Base-by-base conservation (phyloP, 53 echinoderm and acorn worm species). In the Apostichopus leukothele region DNA sequence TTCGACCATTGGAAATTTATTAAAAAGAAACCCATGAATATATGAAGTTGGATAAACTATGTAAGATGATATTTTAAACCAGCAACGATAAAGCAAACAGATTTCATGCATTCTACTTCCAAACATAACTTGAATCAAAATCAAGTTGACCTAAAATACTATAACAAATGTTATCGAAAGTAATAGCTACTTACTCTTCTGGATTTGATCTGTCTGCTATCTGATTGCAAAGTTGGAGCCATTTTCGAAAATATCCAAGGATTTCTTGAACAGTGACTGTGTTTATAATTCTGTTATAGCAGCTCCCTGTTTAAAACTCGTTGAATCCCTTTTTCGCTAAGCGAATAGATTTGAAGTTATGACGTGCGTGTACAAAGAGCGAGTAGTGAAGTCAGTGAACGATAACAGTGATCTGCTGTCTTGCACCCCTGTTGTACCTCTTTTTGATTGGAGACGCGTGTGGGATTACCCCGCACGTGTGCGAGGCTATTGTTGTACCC, bases 361-460 rank as follows among this genome's bases (percentile, higher is more conserved):
- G 16, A 13, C 18, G 18, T 71, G 63, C n/a, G n/a, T 71, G 18
- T 14, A 1, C 0, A 0, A 0, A 71, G 13, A 4, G 6, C 63
- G 18, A 18, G 71, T n/a, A 16, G 14, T 19, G 71, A 71, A 71
- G 71, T 71, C n/a, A n/a, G 20, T 16, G 71, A 71, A 71, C 71
- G n/a, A 18, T 71, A 71, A 18, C 6, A 71, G 18, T 6, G 71
- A 71, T 71, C 66, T 85, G 68, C 50, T 5, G 18, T 3, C 50
- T 50, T 25, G 19, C 11, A 26, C 23, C 26, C 85, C 67, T 60
- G 8, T 4, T 9, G 7, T 54, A 25, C 23, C 85, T 67, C 50
- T 50, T 67, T 50, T 85, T 85, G 85, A 27, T 25, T 50, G 25
- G 85, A 59, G 85, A 67, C 85, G 85, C 85, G 85, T 85, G 85